Percentiles rank a stretch among this genome's conserved stretches.
Evolutionary conservation across 2,888 invertebrate genomes (phyloP).

Genomic region (Drosophila longiperda): DNA sequence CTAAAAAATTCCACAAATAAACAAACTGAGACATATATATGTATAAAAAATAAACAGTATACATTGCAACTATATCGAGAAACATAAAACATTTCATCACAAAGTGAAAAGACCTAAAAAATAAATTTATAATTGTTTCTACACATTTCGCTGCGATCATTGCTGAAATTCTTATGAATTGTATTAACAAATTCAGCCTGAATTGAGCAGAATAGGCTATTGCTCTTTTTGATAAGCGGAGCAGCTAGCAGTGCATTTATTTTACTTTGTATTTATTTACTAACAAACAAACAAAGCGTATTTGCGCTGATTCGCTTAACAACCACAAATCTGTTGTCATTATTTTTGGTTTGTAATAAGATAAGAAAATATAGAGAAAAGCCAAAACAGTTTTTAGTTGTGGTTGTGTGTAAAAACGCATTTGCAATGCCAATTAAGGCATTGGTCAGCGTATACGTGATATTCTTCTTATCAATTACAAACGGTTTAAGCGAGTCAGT

Average conservation of each 20-base stretch:
- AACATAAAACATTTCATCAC: neutral
- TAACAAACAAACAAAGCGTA: slow-evolving; percentile 42
- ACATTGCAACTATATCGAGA: neutral
- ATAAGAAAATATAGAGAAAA: slow-evolving; percentile 37
- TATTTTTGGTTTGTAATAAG: slow-evolving; percentile 10
- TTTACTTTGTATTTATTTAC: slow-evolving; percentile 25
- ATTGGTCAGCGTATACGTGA: slow-evolving; percentile 55
- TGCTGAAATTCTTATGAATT: neutral
- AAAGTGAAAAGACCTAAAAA: neutral
- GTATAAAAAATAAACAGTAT: neutral
- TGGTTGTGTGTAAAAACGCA: slow-evolving; percentile 30
- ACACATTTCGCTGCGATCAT: neutral
- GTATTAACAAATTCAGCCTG: neutral
- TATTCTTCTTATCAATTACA: slow-evolving; percentile 54
- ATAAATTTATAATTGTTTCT: neutral
- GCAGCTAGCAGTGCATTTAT: slow-evolving; percentile 42
- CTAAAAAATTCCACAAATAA: neutral
- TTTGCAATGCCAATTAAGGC: slow-evolving; percentile 39
- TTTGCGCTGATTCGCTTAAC: slow-evolving; percentile 36
- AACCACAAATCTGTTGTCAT: neutral
- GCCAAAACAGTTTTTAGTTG: slow-evolving; percentile 1
- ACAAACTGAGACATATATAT: neutral
- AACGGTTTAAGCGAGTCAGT: slow-evolving; percentile 13
- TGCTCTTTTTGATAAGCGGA: slow-evolving; percentile 16
- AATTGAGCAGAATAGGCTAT: neutral